Base-by-base conservation (phyloP, 2,888 invertebrate genomes). In the Phytoseiulus persimilis region DNA sequence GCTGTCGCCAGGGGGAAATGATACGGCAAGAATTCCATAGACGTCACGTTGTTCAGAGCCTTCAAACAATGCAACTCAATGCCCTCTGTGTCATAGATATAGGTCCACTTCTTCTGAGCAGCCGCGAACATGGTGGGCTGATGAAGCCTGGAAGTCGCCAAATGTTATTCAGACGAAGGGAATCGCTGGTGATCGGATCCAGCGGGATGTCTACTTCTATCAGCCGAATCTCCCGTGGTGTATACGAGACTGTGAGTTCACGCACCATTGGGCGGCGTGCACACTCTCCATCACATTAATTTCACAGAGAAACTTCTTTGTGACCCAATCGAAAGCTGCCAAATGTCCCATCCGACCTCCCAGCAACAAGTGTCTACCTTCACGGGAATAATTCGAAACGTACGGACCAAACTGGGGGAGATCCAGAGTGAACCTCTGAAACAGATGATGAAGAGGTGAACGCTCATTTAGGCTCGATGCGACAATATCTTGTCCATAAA, bases 31-130 rank as follows among this genome's bases (percentile, higher is more conserved):
- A 98, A 99, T 92, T 98, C 97, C 94, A 99, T 94, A 90, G 95
- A 94, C 31, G 96, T 94, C 9, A 96, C 95, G 91, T 95, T 95
- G 92, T 96, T 94, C 93, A 99, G 93, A 91, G 94, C 94, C 93
- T 99, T 99, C 0, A 99, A 93, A 92, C 99, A 99, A 93, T 99
- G 99, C 90, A 99, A 92, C 93, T 99, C 99, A 84, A 96, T 95
- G n/a, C 99, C 99, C 92, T 96, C 95, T 92, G 97, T 97, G 92
- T 99, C 99, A 92, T 99, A 99, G 91, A 99, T 95, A 92, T 97
- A 96, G 0, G 98, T 95, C 97, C 98, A 98, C 91, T 96, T 95
- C 92, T 98, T 98, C 93, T 99, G 99, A 0, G 99, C 98, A 5
- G 96, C 97, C 0, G 99, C 99, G 93, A 97, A 96, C 97, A 99